Evolutionary conservation across 2,113 vertebrate species (phyloP).

Genomic region (Pedetes capensis): DNA sequence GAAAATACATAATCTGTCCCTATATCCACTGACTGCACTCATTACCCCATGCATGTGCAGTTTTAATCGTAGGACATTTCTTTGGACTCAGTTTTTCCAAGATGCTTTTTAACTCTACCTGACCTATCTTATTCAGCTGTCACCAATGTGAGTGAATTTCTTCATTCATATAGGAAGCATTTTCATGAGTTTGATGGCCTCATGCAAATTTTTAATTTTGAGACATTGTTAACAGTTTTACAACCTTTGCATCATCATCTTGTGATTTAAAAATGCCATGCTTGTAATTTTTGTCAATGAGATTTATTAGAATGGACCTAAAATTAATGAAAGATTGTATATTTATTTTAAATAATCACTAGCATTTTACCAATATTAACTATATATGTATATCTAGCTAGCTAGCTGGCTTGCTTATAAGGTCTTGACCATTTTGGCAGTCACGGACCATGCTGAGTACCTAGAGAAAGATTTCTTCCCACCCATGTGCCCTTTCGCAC

Average conservation of each 20-base stretch:
- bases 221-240: neutral
- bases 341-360: neutral
- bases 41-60: neutral
- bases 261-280: neutral
- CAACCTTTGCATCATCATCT: neutral
- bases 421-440: neutral
- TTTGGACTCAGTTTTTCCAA: neutral
- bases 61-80: neutral
- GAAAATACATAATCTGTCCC: neutral
- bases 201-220: neutral
- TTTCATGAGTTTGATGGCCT: neutral
- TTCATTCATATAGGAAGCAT: neutral
- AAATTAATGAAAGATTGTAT: neutral
- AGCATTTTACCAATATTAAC: neutral
- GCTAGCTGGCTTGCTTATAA: fast-evolving
- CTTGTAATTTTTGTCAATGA: neutral
- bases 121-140: neutral
- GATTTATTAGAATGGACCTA: neutral
- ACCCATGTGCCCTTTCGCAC: neutral
- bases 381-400: no score
- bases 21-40: neutral
- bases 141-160: neutral
- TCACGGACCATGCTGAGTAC: neutral
- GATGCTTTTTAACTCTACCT: neutral
- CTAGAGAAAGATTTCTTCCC: neutral